phyloP scores from a whole-genome alignment of 1,140 invertebrate genomes.

The Matsumurasca onukii region DNA sequence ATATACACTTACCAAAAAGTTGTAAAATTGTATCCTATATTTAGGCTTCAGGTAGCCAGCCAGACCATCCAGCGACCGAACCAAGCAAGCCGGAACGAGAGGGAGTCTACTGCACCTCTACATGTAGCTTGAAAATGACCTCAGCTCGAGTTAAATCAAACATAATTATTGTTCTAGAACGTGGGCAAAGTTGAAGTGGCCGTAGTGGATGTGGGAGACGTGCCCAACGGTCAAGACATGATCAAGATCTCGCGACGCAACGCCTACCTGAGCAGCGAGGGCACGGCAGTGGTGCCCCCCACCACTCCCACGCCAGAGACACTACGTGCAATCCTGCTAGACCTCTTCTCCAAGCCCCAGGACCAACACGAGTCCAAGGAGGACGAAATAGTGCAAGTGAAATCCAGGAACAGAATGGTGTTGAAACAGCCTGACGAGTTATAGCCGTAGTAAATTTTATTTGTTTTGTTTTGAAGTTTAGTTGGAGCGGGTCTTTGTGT shows the following conservation, averaged over 20 bases:
- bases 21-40: no score
- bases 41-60: no score
- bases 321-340: constrained; percentile 23
- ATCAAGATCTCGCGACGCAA: constrained; percentile 30
- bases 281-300: constrained; percentile 28
- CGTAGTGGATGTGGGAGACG: constrained; percentile 23
- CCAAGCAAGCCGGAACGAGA: no score
- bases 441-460: constrained; percentile 15
- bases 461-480: background rate
- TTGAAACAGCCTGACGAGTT: constrained; percentile 30
- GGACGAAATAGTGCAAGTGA: constrained; percentile 28
- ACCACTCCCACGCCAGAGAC: constrained; percentile 12
- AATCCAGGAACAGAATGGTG: constrained; percentile 27
- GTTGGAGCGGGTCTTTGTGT: no score
- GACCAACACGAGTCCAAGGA: background rate
- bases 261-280: constrained; percentile 34
- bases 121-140: no score
- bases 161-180: constrained; percentile 16
- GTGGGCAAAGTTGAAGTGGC: constrained; percentile 25
- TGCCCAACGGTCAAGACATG: constrained; percentile 25
- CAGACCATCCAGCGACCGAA: no score
- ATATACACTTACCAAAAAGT: no score
- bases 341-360: constrained; percentile 27
- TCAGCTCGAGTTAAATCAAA: no score
- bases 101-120: no score